Evolutionary conservation across 2,797 vertebrate species (phyloP).

Genomic region (Paguma larvata): DNA sequence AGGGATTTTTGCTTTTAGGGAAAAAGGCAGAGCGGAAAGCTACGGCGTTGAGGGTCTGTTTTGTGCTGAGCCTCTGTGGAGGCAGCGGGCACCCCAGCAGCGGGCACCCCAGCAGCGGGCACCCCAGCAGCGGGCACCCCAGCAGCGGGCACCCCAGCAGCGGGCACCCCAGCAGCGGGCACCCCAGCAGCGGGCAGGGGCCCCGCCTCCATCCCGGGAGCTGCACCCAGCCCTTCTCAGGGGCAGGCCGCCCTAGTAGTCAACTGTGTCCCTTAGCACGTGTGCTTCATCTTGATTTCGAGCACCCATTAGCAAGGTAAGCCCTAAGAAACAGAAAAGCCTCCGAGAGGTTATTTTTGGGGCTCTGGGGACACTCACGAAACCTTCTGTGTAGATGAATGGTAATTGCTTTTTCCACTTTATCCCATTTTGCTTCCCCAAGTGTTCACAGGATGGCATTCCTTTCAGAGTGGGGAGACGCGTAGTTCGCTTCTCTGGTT

Average conservation of each 20-base stretch:
- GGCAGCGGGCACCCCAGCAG: neutral
- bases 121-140: neutral
- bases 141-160: neutral
- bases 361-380: neutral
- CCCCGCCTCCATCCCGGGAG: neutral
- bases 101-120: neutral
- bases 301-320: neutral
- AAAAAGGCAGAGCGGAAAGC: neutral
- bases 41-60: neutral
- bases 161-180: neutral
- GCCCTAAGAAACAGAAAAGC: neutral
- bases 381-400: neutral
- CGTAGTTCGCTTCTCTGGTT: neutral
- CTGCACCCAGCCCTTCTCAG: neutral
- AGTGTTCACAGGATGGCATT: neutral
- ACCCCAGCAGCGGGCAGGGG: neutral
- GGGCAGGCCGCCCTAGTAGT: neutral
- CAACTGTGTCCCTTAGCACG: rapidly evolving
- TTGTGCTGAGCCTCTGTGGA: too few species aligned
- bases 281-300: neutral
- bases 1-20: neutral
- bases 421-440: neutral
- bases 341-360: neutral
- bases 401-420: neutral
- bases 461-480: neutral